Evolutionary conservation across 2,888 invertebrate genomes (phyloP), one percentile per base, ranked within the genome.

Genomic region (Pseudolycoriella hygida): DNA sequence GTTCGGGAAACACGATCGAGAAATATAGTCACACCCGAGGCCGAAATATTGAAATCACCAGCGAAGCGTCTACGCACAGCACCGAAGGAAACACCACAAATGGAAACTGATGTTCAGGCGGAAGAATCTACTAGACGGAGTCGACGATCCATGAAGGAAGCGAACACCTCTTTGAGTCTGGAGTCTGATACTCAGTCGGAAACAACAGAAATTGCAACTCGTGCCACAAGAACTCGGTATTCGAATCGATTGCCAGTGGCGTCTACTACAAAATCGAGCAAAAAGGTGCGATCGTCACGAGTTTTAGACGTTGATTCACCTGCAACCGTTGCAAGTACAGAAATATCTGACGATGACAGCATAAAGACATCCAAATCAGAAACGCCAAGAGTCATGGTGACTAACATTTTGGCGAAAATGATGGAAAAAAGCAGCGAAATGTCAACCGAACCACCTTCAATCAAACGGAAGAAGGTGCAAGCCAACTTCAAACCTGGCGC

Each of bases 271-370:
- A 42, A 25, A n/a, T 2, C 6, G 56, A 51, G 44, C 12, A 43
- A 44, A 18, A 43, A 48, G 44, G 37, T 39, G 45, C 48, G 44
- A 47, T 46, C 38, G 40, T 60, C 65, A 1, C 64, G 67, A 1
- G 59, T 53, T 14, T 54, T 60, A 10, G 15, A 14, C 2, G 15
- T 17, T 2, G 19, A 44, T 39, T 44, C 44, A 25, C 44, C 44
- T 1, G 6, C 34, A 12, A 39, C 32, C 11, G 39, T 30, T 5
- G 37, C 19, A 25, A 44, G 44, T 30, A 39, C 44, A 2, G 44
- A 44, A 17, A 20, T 37, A 25, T 44, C 44, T 12, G 44, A 37
- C 11, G 44, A 44, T 30, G 44, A 44, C 3, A 25, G 30, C n/a
- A 3, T 39, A 2, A 34, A 34, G 11, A 34, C 15, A 12, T 12